A percentile compares a stretch with the other conserved stretches of the same genome.
Evolutionary conservation across 1,140 invertebrate genomes (phyloP).

Genomic region (Aphis gossypii): DNA sequence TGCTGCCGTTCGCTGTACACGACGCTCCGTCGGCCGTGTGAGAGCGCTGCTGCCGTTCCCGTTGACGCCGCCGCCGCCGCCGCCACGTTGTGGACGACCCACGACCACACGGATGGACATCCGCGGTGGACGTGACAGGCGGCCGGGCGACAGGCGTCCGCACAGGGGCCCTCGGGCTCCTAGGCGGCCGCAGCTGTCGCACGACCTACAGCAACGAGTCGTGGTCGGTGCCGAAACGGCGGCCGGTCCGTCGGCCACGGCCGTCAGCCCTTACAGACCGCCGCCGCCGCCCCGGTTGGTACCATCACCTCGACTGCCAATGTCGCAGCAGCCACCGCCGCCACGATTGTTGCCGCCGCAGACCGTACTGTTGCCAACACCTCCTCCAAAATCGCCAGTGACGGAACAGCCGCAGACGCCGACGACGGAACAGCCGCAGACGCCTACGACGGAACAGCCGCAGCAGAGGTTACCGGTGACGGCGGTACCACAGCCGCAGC

Average conservation of each 20-base stretch:
- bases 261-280: not conserved
- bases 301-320: not conserved
- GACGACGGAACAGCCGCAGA: not conserved
- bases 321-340: not conserved
- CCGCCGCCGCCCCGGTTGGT: not conserved
- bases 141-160: slow-evolving; percentile 1
- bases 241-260: too few species aligned
- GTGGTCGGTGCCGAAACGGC: not conserved
- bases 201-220: not conserved
- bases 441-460: not conserved
- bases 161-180: not conserved
- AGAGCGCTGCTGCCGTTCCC: slow-evolving; percentile 41
- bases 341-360: not conserved
- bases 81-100: not conserved
- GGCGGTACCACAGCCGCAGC: not conserved
- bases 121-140: slow-evolving; percentile 31
- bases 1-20: not conserved
- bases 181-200: not conserved
- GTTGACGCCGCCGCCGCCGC: not conserved
- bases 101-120: slow-evolving; percentile 7
- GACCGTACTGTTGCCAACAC: too few species aligned
- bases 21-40: slow-evolving; percentile 54
- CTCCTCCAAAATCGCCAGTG: not conserved
- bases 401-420: not conserved
- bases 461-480: not conserved